phyloP scores from a whole-genome alignment of 1,140 invertebrate species.

The Helicoverpa armigera region DNA sequence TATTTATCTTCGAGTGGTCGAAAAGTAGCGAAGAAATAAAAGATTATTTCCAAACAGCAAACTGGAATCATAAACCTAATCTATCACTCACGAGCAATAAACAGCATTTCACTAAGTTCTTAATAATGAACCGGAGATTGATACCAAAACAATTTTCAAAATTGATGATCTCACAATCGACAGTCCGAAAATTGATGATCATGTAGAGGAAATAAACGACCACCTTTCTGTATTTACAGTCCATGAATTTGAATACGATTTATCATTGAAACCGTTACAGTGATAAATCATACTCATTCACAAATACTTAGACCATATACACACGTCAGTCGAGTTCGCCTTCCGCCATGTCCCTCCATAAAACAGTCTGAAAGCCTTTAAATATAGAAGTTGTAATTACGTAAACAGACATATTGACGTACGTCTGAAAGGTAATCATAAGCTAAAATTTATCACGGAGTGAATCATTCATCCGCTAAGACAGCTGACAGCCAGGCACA shows the following conservation, averaged over 20 bases:
- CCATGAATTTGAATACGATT: constrained; percentile 69
- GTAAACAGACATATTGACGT: constrained; percentile 84
- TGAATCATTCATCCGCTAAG: constrained; percentile 85
- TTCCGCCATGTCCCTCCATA: constrained; percentile 74
- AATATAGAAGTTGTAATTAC: constrained; percentile 78
- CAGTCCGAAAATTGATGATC: constrained; percentile 61
- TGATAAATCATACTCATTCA: constrained; percentile 77
- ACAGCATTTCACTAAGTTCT: constrained; percentile 45
- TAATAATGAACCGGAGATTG: constrained; percentile 45
- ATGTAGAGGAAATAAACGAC: constrained; percentile 64
- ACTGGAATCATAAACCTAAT: constrained; percentile 34
- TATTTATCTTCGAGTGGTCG: constrained; percentile 10
- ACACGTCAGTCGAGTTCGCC: constrained; percentile 67
- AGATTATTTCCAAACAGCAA: constrained; percentile 7
- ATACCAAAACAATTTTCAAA: constrained; percentile 47
- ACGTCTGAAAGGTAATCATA: constrained; percentile 85
- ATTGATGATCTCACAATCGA: constrained; percentile 53
- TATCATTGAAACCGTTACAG: constrained; percentile 71
- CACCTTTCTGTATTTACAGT: constrained; percentile 68
- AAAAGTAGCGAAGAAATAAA: background rate
- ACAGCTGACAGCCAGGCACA: constrained; percentile 85
- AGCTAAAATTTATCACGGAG: constrained; percentile 86
- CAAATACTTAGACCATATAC: constrained; percentile 65
- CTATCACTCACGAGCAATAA: constrained; percentile 26
- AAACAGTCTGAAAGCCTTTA: constrained; percentile 71